Conservation (phyloP, 2,797 vertebrate species). For the Lacerta viridis region DNA sequence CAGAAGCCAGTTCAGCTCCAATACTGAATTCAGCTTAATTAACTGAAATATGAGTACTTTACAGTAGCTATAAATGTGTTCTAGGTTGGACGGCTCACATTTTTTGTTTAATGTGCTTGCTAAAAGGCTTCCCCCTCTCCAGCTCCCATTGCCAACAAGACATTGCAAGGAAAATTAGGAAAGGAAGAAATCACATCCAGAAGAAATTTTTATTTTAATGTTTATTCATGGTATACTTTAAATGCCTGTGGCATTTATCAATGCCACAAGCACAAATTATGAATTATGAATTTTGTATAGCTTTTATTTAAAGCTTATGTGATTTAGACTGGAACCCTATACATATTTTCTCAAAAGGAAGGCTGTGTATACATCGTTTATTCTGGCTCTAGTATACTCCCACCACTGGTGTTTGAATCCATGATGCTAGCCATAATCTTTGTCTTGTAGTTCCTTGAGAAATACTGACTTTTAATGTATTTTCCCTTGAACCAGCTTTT, state of each 20-base stretch:
- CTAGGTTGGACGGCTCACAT: background rate
- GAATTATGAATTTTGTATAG: constrained; percentile 12
- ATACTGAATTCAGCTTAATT: background rate
- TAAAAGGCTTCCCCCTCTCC: background rate
- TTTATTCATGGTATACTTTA: constrained; percentile 8
- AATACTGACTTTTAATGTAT: no score
- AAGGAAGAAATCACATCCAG: background rate
- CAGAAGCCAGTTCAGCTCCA: constrained; percentile 3
- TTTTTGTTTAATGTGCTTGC: background rate
- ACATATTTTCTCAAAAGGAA: no score
- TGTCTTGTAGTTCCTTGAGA: no score
- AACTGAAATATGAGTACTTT: background rate
- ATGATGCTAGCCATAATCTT: no score
- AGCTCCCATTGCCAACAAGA: background rate
- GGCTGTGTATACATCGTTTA: no score
- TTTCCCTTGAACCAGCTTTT: no score
- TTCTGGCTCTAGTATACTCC: no score
- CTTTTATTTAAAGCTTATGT: constrained; percentile 1
- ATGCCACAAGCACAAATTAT: background rate
- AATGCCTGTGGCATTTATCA: background rate
- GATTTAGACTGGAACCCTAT: background rate
- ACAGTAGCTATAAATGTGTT: background rate
- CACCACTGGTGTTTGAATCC: no score
- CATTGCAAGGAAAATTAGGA: background rate
- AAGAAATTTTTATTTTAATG: background rate